These are phyloP conservation scores for Capreolus pygargus DNA, from an alignment of 2,113 vertebrate genomes.

Conservation along the genomic window DNA sequence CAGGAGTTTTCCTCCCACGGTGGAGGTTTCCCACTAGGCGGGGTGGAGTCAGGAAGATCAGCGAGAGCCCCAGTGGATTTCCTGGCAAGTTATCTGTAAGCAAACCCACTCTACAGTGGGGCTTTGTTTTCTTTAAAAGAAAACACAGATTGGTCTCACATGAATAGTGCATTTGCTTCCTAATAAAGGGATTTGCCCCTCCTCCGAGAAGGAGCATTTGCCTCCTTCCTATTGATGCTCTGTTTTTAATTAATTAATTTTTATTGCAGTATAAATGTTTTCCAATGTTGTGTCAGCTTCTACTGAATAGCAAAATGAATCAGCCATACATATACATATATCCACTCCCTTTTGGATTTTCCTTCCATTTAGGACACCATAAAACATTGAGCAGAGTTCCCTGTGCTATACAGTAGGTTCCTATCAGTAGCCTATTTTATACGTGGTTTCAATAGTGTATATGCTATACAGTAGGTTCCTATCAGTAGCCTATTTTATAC, in stretches of 20 bases:
- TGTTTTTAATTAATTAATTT: neutral
- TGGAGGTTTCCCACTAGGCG: neutral
- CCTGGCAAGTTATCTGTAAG: neutral
- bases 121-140: neutral
- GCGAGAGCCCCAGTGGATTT: neutral
- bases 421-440: neutral
- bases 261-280: neutral
- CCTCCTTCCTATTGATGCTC: neutral
- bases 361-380: neutral
- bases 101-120: neutral
- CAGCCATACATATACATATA: neutral
- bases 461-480: neutral
- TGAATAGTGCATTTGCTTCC: neutral
- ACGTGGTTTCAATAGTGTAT: neutral
- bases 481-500: neutral
- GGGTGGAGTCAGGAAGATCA: neutral
- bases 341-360: neutral
- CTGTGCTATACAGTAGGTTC: neutral
- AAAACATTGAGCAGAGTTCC: neutral
- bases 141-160: neutral
- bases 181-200: too few species aligned
- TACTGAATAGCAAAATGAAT: neutral
- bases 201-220: neutral
- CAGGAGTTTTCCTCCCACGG: neutral
- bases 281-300: neutral